Evolutionary conservation across 2,888 invertebrate species (phyloP), one percentile per base, ranked within the genome.

Genomic region (Apeira syringaria): DNA sequence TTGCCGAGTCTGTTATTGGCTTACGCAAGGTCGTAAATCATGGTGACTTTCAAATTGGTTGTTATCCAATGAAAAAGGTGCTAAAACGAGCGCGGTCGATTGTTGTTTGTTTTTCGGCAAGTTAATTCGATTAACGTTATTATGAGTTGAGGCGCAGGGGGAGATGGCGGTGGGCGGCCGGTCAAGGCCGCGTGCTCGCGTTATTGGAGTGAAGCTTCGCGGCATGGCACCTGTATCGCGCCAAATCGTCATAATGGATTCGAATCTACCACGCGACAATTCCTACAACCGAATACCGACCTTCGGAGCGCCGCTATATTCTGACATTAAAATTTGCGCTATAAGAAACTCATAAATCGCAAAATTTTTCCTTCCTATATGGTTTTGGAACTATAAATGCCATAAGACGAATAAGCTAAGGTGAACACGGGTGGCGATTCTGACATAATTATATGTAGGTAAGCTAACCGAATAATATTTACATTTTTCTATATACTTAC

Each of bases 101-200:
- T 35, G 28, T 27, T 45, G 35, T 45, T 34, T 17, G 40, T 36
- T 49, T 20, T 50, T 48, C 26, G 42, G 43, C 15, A 25, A 49
- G 36, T 43, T 38, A 38, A 34, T 38, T 43, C 30, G 50, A 50
- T 47, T 51, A 43, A 51, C 50, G 43, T 45, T 47, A 43, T 41
- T 54, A 47, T 46, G 45, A 56, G 43, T 37, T 44, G 45, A 49
- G 37, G 33, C 44, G 36, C 44, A 57, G 42, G 42, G 44, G 59
- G 9, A 3, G 9, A 9, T 9, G 24, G 29, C 34, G 37, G 28
- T 37, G 41, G 41, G 47, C 24, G 39, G 7, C 50, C 47, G 57
- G 72, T 66, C 74, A 72, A 68, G 74, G 68, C 35, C 64, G 57
- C 41, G 41, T 31, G 20, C 47, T 49, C 55, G 51, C 46, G 44